These are phyloP conservation scores for Listronotus bonariensis DNA, from an alignment of 1,140 invertebrate species.

Conservation along the genomic window DNA sequence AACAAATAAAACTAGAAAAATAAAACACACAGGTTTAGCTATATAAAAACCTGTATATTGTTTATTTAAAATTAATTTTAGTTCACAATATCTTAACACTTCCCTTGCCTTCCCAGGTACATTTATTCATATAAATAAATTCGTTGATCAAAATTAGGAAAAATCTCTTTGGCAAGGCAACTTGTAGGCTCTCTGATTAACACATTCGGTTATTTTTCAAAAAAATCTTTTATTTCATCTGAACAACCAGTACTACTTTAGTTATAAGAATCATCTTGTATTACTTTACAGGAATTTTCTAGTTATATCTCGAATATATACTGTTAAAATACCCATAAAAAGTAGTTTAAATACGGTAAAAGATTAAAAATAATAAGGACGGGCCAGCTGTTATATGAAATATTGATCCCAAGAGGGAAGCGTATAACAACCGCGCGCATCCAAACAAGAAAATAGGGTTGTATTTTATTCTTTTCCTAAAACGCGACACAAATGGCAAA, in stretches of 20 bases:
- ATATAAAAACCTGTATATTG: constrained; percentile 1
- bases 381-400: too few species aligned
- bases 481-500: too few species aligned
- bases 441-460: too few species aligned
- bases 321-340: too few species aligned
- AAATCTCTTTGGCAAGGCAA: background rate
- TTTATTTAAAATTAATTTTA: background rate
- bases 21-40: background rate
- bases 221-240: background rate
- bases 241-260: background rate
- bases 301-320: too few species aligned
- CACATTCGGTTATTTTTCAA: background rate
- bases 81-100: constrained; percentile 1
- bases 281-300: too few species aligned
- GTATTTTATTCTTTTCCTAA: too few species aligned
- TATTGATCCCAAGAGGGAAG: too few species aligned
- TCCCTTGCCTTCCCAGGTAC: constrained; percentile 13
- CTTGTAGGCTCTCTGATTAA: background rate
- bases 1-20: constrained; percentile 2
- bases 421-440: too few species aligned
- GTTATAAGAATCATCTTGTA: too few species aligned
- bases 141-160: constrained; percentile 20
- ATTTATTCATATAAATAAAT: constrained; percentile 11
- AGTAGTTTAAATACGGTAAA: too few species aligned
- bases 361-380: too few species aligned